A percentile compares a stretch with the other conserved stretches of the same genome.
Evolutionary conservation across 2,113 vertebrate species (phyloP).

Genomic region (Cyanocitta stelleri): DNA sequence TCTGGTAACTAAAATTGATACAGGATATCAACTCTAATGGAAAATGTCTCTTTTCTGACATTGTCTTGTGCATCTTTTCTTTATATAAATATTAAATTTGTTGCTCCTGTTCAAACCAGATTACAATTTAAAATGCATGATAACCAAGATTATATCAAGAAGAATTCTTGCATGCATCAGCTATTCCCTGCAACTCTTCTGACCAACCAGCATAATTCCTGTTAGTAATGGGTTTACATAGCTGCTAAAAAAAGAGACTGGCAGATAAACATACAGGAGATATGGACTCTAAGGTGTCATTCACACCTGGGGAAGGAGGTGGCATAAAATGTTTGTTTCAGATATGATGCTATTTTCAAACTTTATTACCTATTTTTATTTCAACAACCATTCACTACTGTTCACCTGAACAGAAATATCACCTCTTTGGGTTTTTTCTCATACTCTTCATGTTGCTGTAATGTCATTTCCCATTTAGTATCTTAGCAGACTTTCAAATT

Average conservation of each 20-base stretch:
- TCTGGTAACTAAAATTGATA: background rate
- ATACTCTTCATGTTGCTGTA: background rate
- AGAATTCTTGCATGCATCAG: background rate
- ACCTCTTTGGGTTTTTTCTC: background rate
- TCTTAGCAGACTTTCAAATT: background rate
- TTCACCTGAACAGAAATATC: background rate
- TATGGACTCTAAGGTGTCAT: fast-evolving
- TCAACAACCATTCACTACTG: background rate
- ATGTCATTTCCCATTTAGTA: background rate
- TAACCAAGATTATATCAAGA: background rate
- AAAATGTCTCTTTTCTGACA: background rate
- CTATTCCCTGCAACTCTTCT: background rate
- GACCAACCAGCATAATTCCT: background rate
- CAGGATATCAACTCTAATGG: background rate
- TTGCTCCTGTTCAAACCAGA: background rate
- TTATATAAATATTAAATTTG: background rate
- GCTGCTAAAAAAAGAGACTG: background rate
- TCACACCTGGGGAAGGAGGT: background rate
- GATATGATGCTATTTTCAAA: background rate
- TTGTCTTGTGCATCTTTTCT: background rate
- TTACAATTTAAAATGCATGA: background rate
- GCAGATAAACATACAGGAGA: background rate
- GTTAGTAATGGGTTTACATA: background rate
- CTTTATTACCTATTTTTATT: background rate
- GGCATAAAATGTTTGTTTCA: background rate